Evolutionary conservation across 2,797 vertebrate genomes (phyloP).

Genomic region (Borostomias antarcticus): DNA sequence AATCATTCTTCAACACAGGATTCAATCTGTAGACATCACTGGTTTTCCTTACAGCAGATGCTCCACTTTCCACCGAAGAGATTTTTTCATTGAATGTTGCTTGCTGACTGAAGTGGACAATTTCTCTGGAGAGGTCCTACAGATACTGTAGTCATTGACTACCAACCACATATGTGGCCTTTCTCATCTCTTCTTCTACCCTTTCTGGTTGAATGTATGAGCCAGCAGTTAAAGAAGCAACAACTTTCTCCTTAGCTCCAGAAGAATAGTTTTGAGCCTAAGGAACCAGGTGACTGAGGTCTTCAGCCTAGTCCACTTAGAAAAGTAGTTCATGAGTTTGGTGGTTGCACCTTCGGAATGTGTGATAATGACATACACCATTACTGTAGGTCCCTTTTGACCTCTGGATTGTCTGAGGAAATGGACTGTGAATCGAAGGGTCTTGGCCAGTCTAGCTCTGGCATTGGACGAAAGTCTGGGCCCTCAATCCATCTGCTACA

Average conservation of each 20-base stretch:
- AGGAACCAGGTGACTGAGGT: conserved; percentile 11
- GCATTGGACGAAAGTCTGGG: conserved; percentile 11
- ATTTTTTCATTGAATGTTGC: not conserved
- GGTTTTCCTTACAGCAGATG: not conserved
- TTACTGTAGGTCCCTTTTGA: not conserved
- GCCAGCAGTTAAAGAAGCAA: not conserved
- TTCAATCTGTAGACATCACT: not conserved
- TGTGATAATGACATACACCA: not conserved
- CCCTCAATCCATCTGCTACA: conserved; percentile 14
- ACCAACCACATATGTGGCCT: not conserved
- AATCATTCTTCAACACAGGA: not conserved
- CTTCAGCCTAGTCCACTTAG: not conserved
- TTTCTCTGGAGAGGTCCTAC: not conserved
- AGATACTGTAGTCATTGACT: not conserved
- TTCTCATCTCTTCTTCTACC: not conserved
- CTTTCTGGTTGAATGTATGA: not conserved
- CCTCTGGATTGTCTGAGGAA: conserved; percentile 15
- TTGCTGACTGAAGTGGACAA: not conserved
- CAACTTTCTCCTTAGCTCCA: not conserved
- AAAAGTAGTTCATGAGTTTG: conserved; percentile 1
- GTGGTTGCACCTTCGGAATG: not conserved
- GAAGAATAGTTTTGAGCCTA: not conserved
- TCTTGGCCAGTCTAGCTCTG: conserved; percentile 11
- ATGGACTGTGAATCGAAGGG: not conserved
- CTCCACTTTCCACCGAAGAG: not conserved